Base-by-base conservation (phyloP, 1,140 invertebrate genomes). In the Paralvinella palmiformis region DNA sequence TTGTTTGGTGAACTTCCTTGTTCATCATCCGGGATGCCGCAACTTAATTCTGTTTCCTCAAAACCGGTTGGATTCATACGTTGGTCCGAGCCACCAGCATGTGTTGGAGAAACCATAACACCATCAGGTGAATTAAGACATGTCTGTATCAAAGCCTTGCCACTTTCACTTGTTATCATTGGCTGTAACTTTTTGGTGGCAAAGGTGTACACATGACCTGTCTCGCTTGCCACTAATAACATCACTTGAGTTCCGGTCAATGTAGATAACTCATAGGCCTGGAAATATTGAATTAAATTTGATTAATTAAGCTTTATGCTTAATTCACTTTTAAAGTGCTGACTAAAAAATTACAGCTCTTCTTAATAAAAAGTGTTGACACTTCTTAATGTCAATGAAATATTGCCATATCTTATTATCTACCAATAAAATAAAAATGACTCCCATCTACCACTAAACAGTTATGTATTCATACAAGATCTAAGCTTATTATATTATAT, bases 201-300 rank as follows among this genome's bases (percentile, higher is more conserved):
- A 84, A 98, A 99, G 55, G 97, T 99, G 83, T 99, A 99, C 70
- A 99, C 96, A 84, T 99, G 97, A 3, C 96, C 79, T n/a, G 80
- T 82, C 63, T 82, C 80, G 69, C 79, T 81, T 33, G 80, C 80
- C 27, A 82, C 79, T 29, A 82, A 59, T 31, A 82, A 64, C 79
- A 82, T 80, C 78, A 99, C 96, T 84, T 99, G 96, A 15, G 97
- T 99, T 17, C 97, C 96, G 52, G 97, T 99, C 79, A 99, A 79
- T 62, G 96, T 99, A 63, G 96, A 98, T 74, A 99, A 82, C 83
- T 99, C 97, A 85, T 98, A 98, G 22, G 96, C 96, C 95, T 98
- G 44, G 4, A 22, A 24, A 13, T 10, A 53, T 15, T 10, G 10
- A 17, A 53, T 53, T 17, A 24, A 53, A 53, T 53, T 17, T 17